phyloP scores from a whole-genome alignment of 1,140 invertebrate species.

The Hyles euphorbiae region DNA sequence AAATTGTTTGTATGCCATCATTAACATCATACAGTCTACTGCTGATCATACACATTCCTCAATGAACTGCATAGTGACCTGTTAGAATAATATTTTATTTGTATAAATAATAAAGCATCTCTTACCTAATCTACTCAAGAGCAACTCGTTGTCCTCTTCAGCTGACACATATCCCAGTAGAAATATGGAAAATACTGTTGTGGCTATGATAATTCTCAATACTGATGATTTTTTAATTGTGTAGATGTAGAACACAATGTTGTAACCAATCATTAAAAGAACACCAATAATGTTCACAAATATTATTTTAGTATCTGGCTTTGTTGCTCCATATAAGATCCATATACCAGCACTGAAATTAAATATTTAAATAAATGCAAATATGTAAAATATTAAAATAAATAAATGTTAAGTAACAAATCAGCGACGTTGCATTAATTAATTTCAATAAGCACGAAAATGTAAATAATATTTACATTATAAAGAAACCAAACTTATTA shows the following conservation, averaged over 20 bases:
- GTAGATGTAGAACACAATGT: slow-evolving; percentile 78
- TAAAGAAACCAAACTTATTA: too few relatives aligned
- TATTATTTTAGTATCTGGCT: slow-evolving; percentile 79
- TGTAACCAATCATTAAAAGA: slow-evolving; percentile 80
- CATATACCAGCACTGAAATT: slow-evolving; percentile 79
- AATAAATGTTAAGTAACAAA: slow-evolving; percentile 3
- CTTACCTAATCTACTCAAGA: slow-evolving; percentile 46
- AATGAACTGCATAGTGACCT: too few relatives aligned
- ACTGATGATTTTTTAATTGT: slow-evolving; percentile 77
- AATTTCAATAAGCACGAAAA: too few relatives aligned
- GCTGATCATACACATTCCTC: too few relatives aligned
- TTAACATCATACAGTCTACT: too few relatives aligned
- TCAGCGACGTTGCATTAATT: too few relatives aligned
- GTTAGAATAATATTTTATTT: too few relatives aligned
- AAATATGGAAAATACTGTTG: slow-evolving; percentile 51
- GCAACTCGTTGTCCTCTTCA: slow-evolving; percentile 51
- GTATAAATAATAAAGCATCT: background rate
- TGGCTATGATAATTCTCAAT: slow-evolving; percentile 65
- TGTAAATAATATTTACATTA: too few relatives aligned
- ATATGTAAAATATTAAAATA: slow-evolving; percentile 2
- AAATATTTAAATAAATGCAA: slow-evolving; percentile 18
- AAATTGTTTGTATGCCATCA: too few relatives aligned
- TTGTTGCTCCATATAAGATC: slow-evolving; percentile 82
- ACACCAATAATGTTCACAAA: slow-evolving; percentile 82
- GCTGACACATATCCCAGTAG: slow-evolving; percentile 66